Evolutionary conservation across 1,140 invertebrate species (phyloP), one percentile per base, ranked within the genome.

Genomic region (Calliopsis andreniformis): DNA sequence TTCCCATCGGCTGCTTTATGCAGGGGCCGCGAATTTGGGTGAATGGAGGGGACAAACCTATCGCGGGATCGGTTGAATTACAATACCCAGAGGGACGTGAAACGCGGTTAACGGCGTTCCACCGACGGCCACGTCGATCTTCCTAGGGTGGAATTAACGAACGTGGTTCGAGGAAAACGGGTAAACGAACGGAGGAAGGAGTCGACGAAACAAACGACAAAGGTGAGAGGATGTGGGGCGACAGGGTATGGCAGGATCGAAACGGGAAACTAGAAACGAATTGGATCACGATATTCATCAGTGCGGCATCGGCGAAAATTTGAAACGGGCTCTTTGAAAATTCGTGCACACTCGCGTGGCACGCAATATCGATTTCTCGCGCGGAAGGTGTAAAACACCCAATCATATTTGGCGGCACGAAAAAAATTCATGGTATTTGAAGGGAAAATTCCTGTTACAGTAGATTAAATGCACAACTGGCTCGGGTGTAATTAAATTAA

Each of bases 241-340:
- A 16, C 35, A 39, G 35, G 35, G 4, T 39, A 10, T 5, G 35
- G 8, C 10, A 4, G n/a, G 20, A 49, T 45, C 42, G 45, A 66
- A 51, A 66, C 43, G 30, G 5, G 28, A 35, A 25, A 43, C 66
- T 49, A 39, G 42, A 10, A 63, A 63, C 64, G 63, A 77, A 80
- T 80, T 76, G 51, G 67, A 80, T 77, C 73, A 61, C 35, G 43
- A 49, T 71, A 45, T 80, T 77, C 78, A 77, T 80, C 78, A 67
- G 45, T 45, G 61, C 61, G 59, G 64, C 72, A 69, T 79, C 76
- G 78, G 70, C 51, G 47, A 70, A 79, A 79, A 79, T 68, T 63
- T 45, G 43, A 39, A 69, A 62, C 56, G 56, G 58, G 62, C 55
- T 70, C 47, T 62, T 79, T 79, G 47, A 75, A 47, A 79, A 79